Base-by-base conservation (phyloP, 2,888 invertebrate species). In the Eumerus sabulonum region DNA sequence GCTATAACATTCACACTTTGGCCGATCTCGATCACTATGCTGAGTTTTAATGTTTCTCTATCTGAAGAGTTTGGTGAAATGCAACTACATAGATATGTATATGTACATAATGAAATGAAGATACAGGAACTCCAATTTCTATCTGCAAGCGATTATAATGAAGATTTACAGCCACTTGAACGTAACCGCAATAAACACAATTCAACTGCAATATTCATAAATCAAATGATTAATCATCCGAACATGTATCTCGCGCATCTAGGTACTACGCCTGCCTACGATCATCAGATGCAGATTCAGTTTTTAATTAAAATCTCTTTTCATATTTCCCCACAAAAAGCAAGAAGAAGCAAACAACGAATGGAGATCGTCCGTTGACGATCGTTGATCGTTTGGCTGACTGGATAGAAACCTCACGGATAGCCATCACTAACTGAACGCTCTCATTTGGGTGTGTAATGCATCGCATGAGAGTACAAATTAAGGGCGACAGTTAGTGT, bases 111-210 rank as follows among this genome's bases (percentile, higher is more conserved):
- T 53, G 50, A 44, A 56, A 44, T 53, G 47, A 18, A 38, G 27
- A 7, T 27, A 27, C 27, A 27, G 27, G 27, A 27, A 27, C 27
- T 27, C 27, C 27, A 48, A 54, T 63, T 64, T 45, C 63, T 73
- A 56, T 76, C 48, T 56, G 38, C 36, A 27, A 44, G 44, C 40
- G 19, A 60, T 44, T 36, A 57, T 74, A 79, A 79, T 74, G 73
- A 79, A 79, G 79, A 79, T 79, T 79, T 79, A 79, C 79, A 79
- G 70, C 45, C 54, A 64, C 79, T 64, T 40, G 64, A 64, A 68
- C 68, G 73, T 73, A 64, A 70, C 74, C 64, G 79, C 79, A 79
- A 79, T 79, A 79, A 79, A 79, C 64, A 79, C 79, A 74, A 79
- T 74, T 79, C 74, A 74, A 74, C 64, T 54, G 79, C 60, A 70